phyloP scores from a whole-genome alignment of 2,113 vertebrate species.

The Sterrhoptilus dennistouni region DNA sequence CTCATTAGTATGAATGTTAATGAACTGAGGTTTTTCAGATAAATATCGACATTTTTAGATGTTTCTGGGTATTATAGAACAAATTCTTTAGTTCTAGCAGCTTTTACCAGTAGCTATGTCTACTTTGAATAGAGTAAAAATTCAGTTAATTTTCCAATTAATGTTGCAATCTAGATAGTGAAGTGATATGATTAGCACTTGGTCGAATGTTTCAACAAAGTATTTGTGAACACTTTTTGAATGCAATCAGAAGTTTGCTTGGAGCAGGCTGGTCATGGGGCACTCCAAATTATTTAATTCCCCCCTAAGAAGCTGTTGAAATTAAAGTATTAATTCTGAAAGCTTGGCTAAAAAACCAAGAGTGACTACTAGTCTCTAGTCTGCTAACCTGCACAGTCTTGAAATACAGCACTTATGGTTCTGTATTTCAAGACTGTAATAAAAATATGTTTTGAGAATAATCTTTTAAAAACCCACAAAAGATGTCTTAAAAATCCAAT shows the following conservation, averaged over 20 bases:
- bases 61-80: background rate
- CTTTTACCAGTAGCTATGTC: background rate
- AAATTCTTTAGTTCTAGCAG: background rate
- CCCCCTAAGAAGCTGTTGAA: background rate
- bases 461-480: background rate
- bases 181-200: background rate
- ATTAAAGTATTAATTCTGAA: background rate
- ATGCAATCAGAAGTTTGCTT: background rate
- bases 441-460: background rate
- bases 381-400: background rate
- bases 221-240: background rate
- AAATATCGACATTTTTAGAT: background rate
- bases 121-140: background rate
- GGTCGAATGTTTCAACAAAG: background rate
- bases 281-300: background rate
- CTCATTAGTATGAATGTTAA: background rate
- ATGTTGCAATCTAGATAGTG: background rate
- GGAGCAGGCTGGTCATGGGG: background rate
- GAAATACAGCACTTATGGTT: background rate
- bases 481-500: fast-evolving
- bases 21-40: background rate
- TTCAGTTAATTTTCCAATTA: background rate
- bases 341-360: background rate
- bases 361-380: background rate
- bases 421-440: background rate